Conservation (phyloP, 1,140 invertebrate genomes). For the Coelopa frigida region DNA sequence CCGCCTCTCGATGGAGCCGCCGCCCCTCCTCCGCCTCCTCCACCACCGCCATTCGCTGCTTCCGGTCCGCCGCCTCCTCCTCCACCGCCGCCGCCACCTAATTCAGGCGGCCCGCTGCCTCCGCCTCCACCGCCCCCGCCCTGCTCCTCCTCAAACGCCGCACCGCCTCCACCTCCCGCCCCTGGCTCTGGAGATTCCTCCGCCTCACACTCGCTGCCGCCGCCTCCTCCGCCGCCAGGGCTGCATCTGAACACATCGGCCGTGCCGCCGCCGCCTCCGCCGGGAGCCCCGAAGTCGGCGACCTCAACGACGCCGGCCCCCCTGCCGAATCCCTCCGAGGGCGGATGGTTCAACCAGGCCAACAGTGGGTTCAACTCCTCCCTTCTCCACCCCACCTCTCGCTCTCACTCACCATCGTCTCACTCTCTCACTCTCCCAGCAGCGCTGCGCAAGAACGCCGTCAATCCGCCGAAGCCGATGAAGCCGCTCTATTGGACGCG, state of each 20-base stretch:
- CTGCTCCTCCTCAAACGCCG: constrained; percentile 25
- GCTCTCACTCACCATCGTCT: constrained; percentile 16
- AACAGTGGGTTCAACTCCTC: constrained; percentile 30
- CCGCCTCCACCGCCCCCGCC: constrained; percentile 28
- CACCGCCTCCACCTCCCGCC: constrained; percentile 35
- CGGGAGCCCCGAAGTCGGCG: constrained; percentile 20
- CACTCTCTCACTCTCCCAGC: constrained; percentile 17
- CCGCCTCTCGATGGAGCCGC: too few species aligned
- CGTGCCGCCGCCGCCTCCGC: constrained; percentile 31
- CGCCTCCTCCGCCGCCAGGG: constrained; percentile 49
- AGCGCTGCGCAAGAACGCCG: constrained; percentile 72
- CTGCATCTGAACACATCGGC: constrained; percentile 19
- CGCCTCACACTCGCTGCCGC: too few species aligned
- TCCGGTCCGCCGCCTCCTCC: constrained; percentile 23
- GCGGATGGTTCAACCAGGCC: constrained; percentile 35
- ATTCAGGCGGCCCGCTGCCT: too few species aligned
- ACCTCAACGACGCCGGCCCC: constrained; percentile 35
- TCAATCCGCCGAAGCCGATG: constrained; percentile 84
- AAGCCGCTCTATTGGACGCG: constrained; percentile 94
- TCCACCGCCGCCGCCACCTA: too few species aligned
- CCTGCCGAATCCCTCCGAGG: constrained; percentile 36
- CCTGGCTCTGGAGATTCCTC: too few species aligned
- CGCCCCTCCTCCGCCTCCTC: constrained; percentile 5
- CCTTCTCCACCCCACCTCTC: constrained; percentile 22
- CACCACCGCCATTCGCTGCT: constrained; percentile 14